phyloP scores from a whole-genome alignment of 2,113 vertebrate genomes.

The Octodon degus region DNA sequence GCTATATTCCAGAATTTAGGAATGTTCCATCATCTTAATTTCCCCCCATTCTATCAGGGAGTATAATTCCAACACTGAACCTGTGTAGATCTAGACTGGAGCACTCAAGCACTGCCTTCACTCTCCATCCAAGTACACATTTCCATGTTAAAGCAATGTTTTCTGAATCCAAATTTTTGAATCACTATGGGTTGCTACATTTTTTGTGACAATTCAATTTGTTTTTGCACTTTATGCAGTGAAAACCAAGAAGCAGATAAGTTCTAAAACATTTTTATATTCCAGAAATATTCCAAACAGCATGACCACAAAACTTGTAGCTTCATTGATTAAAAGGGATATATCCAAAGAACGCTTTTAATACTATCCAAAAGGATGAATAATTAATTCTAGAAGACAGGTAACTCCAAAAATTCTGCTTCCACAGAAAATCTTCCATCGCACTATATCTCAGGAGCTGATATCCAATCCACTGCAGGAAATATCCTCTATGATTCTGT shows the following conservation, averaged over 20 bases:
- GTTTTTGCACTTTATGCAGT: constrained; percentile 79
- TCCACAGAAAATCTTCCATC: constrained; percentile 87
- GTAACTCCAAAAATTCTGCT: constrained; percentile 88
- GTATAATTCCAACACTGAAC: constrained; percentile 88
- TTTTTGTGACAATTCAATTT: constrained; percentile 87
- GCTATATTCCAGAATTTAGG: constrained; percentile 89
- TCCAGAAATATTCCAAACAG: constrained; percentile 88
- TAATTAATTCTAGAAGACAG: constrained; percentile 85
- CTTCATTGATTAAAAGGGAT: constrained; percentile 88
- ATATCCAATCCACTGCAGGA: constrained; percentile 90
- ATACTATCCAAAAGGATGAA: constrained; percentile 89
- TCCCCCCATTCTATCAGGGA: constrained; percentile 85
- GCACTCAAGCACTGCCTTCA: constrained; percentile 85
- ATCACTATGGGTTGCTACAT: constrained; percentile 82
- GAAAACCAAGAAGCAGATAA: constrained; percentile 83
- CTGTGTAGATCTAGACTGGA: constrained; percentile 88
- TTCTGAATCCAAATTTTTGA: constrained; percentile 88
- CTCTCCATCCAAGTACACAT: constrained; percentile 85
- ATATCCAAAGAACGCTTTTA: constrained; percentile 93
- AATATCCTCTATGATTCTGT: constrained; percentile 89
- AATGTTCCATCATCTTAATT: constrained; percentile 82
- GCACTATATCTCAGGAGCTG: constrained; percentile 84
- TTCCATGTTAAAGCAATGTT: constrained; percentile 85
- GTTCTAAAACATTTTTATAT: constrained; percentile 84
- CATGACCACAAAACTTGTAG: constrained; percentile 84